Conservation (phyloP, 2,113 vertebrate species). For the Podiceps cristatus region DNA sequence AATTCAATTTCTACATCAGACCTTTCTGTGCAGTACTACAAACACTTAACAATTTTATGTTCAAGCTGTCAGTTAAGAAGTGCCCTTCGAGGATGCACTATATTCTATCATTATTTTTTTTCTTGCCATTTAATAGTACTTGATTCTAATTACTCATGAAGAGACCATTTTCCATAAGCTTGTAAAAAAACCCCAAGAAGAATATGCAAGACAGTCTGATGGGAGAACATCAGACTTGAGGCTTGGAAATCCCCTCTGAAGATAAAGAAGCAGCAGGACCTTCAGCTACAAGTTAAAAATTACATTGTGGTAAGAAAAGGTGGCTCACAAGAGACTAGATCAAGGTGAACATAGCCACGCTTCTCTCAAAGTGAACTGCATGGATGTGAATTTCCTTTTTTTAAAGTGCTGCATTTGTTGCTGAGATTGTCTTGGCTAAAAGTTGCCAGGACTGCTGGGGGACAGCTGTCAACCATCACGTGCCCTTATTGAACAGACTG, state of each 20-base stretch:
- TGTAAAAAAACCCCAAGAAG: neutral
- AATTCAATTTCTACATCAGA: neutral
- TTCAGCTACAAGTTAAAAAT: neutral
- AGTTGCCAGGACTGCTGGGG: neutral
- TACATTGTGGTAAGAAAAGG: neutral
- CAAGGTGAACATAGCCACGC: accelerated
- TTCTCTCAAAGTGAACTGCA: neutral
- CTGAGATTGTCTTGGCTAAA: neutral
- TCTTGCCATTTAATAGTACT: neutral
- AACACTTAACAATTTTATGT: neutral
- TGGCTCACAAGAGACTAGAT: neutral
- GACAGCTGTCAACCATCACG: neutral
- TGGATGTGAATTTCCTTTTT: neutral
- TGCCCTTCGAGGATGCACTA: neutral
- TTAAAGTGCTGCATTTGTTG: neutral
- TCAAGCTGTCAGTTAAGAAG: neutral
- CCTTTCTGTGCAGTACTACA: neutral
- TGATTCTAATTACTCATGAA: neutral
- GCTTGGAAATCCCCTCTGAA: neutral
- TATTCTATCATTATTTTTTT: neutral
- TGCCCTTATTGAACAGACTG: accelerated
- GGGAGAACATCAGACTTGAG: neutral
- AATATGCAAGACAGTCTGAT: neutral
- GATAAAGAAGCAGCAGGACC: neutral
- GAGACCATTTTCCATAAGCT: neutral